A percentile compares a stretch with the other conserved stretches of the same genome.
Evolutionary conservation across 1,140 invertebrate genomes (phyloP).

Genomic region (Trachymyrmex septentrionalis): DNA sequence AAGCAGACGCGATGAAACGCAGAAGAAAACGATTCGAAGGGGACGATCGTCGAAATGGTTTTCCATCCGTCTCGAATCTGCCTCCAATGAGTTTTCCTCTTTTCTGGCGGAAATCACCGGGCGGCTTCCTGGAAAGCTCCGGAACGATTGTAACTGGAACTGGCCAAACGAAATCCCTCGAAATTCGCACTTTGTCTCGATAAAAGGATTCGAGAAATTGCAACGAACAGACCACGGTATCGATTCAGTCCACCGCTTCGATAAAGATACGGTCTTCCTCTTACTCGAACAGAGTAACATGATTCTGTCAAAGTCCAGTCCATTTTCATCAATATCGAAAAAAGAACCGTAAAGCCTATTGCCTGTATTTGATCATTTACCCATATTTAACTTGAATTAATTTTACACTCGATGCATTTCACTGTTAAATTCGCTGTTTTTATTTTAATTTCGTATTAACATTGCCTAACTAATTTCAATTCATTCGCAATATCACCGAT

Average conservation of each 20-base stretch:
- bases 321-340: background rate
- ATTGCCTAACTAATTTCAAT: background rate
- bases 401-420: background rate
- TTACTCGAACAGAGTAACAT: constrained; percentile 5
- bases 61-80: constrained; percentile 37
- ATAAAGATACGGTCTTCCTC: constrained; percentile 12
- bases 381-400: background rate
- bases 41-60: constrained; percentile 46
- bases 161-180: constrained; percentile 33
- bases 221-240: constrained; percentile 21
- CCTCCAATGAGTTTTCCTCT: constrained; percentile 33
- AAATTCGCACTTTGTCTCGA: constrained; percentile 55
- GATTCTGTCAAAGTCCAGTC: constrained; percentile 16
- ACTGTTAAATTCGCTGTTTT: background rate
- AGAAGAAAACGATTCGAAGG: constrained; percentile 20
- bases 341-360: background rate
- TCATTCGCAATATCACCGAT: background rate
- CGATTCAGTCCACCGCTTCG: constrained; percentile 23
- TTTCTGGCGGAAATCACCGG: constrained; percentile 35
- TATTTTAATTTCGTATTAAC: background rate
- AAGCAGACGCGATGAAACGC: background rate
- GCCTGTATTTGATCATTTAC: background rate
- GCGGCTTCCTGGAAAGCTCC: background rate
- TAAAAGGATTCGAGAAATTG: constrained; percentile 58
- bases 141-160: constrained; percentile 26